A percentile compares a stretch with the other conserved stretches of the same genome.
Conservation (phyloP, 2,113 vertebrate species). For the Neodon shergylaensis region DNA sequence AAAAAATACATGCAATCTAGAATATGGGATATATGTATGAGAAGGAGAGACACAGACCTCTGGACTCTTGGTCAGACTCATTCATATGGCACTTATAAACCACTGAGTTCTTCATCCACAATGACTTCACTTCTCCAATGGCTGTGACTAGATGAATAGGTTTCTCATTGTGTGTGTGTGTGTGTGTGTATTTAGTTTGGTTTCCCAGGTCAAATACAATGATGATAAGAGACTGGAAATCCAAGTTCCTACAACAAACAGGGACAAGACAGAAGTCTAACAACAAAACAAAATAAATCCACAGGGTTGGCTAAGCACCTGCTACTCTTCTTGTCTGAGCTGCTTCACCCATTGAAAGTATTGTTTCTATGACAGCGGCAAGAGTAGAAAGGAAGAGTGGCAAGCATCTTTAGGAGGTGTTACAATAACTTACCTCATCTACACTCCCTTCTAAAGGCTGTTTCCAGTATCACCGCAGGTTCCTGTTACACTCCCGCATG, state of each 20-base stretch:
- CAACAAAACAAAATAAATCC: neutral
- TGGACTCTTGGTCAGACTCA: neutral
- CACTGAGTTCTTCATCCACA: neutral
- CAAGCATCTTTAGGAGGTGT: conserved; percentile 54
- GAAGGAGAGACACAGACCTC: neutral
- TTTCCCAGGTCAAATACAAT: neutral
- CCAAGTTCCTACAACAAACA: neutral
- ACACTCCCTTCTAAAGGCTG: conserved; percentile 31
- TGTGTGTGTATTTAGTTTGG: neutral
- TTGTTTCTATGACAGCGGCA: neutral
- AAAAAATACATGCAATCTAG: neutral
- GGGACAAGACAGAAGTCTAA: neutral
- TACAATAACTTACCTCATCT: conserved; percentile 61
- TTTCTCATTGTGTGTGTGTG: neutral
- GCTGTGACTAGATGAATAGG: neutral
- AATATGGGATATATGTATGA: neutral
- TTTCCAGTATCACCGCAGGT: neutral
- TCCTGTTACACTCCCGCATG: neutral
- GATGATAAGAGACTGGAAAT: neutral
- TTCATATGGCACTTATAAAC: neutral
- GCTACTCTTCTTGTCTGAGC: neutral
- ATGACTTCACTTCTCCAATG: neutral
- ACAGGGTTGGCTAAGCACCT: neutral
- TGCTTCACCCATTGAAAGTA: neutral
- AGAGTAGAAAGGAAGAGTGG: conserved; percentile 1